Percentiles rank a stretch among this genome's conserved stretches.
These are phyloP conservation scores for Mystacides longicornis DNA, from an alignment of 2,888 invertebrate genomes.

Conservation along the genomic window DNA sequence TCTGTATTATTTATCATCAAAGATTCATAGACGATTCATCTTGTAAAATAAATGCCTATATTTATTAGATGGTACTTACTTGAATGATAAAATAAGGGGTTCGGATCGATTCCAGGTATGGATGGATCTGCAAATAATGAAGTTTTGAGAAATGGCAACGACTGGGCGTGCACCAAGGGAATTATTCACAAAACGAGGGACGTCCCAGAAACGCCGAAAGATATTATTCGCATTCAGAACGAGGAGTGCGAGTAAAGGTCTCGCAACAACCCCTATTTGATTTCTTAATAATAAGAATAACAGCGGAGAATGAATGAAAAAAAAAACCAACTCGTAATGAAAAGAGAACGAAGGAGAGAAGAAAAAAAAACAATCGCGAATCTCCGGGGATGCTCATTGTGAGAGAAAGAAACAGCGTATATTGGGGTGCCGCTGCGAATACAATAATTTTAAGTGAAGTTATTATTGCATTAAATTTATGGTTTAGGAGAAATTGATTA, in stretches of 20 bases:
- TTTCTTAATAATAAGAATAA: constrained; percentile 6
- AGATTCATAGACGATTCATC: too few relatives aligned
- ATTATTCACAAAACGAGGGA: constrained; percentile 16
- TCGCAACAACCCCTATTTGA: constrained; percentile 3
- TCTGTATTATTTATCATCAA: too few relatives aligned
- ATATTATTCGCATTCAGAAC: constrained; percentile 5
- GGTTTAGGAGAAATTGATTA: constrained; percentile 1
- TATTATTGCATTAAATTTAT: constrained; percentile 1
- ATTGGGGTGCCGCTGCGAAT: neutral
- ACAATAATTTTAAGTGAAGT: neutral
- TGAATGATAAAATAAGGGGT: too few relatives aligned
- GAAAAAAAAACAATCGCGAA: too few relatives aligned
- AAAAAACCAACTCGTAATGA: neutral
- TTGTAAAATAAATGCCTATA: too few relatives aligned
- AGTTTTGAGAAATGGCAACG: constrained; percentile 21
- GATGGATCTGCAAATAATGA: neutral
- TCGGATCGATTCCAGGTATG: too few relatives aligned
- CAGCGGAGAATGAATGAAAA: neutral
- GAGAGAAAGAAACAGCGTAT: neutral
- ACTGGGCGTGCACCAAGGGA: constrained; percentile 17
- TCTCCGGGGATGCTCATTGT: neutral
- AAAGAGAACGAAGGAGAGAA: too few relatives aligned
- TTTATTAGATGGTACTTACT: too few relatives aligned
- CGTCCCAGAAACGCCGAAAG: constrained; percentile 8
- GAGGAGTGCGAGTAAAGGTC: constrained; percentile 4